Evolutionary conservation across 2,888 invertebrate species (phyloP), one percentile per base, ranked within the genome.

Genomic region (Nephrotoma appendiculata): DNA sequence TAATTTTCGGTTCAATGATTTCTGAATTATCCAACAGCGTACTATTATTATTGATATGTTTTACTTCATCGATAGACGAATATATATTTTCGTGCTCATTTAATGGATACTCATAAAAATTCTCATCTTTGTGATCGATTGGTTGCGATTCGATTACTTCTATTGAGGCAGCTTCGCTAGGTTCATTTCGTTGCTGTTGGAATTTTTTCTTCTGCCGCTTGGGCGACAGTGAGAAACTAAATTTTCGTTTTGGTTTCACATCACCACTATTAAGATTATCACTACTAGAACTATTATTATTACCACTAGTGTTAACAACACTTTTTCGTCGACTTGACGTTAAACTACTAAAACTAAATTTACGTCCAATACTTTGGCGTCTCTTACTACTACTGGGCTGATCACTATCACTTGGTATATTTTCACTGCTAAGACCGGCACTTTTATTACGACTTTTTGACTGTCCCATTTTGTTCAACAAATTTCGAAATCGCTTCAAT

Each of bases 201-300:
- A n/a, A 84, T 84, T 84, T 84, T 43, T 84, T 84, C 15, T 84
- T 84, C 15, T 84, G 84, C 15, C 43, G 41, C 42, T 42, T 84
- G 41, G 84, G 84, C 6, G 84, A 84, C 15, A 84, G n/a, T 42
- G 84, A 84, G 41, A 84, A 84, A 84, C 84, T 84, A 84, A 84
- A 84, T 84, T 84, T 84, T 84, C 84, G 84, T 84, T 84, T 84
- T n/a, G 84, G 41, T 84, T 84, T 84, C 5, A 42, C 84, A n/a
- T 42, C 31, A 71, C 9, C 9, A 71, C 19, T 31, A 9, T 71
- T 71, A 31, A 71, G 71, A 71, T 71, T 71, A 71, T 71, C 71
- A 71, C 71, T 71, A 71, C 71, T 57, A 5, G 5, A 6, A 57
- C 15, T 57, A 6, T 57, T 71, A 71, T 71, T 71, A 71, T 31